phyloP scores from a whole-genome alignment of 2,888 invertebrate species.

The Spodoptera exigua region DNA sequence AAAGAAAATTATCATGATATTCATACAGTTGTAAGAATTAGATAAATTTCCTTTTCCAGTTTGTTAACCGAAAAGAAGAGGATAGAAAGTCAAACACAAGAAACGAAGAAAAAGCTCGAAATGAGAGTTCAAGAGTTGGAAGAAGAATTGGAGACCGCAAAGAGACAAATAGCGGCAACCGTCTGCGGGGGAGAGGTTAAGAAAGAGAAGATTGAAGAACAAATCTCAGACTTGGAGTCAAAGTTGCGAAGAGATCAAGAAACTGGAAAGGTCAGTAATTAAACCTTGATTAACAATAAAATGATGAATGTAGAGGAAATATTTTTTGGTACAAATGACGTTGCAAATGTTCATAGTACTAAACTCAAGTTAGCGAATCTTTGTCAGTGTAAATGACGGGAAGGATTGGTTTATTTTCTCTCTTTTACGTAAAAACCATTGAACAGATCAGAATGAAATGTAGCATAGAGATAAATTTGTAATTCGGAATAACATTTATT shows the following conservation, averaged over 20 bases:
- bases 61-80: slow-evolving; percentile 75
- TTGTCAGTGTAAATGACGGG: no score
- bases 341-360: no score
- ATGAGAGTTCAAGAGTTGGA: slow-evolving; percentile 70
- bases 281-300: background rate
- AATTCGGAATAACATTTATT: no score
- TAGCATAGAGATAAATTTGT: no score
- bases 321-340: no score
- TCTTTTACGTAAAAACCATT: no score
- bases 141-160: slow-evolving; percentile 74
- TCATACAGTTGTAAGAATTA: background rate
- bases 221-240: slow-evolving; percentile 72
- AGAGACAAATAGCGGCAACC: slow-evolving; percentile 71
- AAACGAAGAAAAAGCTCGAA: slow-evolving; percentile 66
- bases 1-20: no score
- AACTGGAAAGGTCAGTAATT: slow-evolving; percentile 22
- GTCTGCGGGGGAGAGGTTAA: slow-evolving; percentile 71
- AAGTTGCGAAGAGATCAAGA: slow-evolving; percentile 68
- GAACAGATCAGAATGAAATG: no score
- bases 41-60: slow-evolving; percentile 60
- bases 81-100: slow-evolving; percentile 68
- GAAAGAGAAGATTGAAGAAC: slow-evolving; percentile 72
- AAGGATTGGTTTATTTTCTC: no score
- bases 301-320: background rate
- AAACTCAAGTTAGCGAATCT: no score